A percentile compares a stretch with the other conserved stretches of the same genome.
Evolutionary conservation across 2,797 vertebrate species (phyloP).

Genomic region (Pagetopsis macropterus): DNA sequence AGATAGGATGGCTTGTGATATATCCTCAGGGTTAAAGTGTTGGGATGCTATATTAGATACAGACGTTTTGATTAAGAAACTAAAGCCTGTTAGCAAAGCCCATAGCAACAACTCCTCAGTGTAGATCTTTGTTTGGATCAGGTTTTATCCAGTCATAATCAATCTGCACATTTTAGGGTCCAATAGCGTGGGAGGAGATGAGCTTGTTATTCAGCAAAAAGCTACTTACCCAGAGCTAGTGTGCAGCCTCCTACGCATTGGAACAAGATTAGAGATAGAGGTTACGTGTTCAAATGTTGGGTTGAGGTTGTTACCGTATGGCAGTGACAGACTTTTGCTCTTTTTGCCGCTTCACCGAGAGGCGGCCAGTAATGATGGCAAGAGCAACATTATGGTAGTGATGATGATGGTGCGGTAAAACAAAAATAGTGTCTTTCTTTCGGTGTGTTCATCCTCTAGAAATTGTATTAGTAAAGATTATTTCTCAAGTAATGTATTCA

Average conservation of each 20-base stretch:
- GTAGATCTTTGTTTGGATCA: constrained; percentile 41
- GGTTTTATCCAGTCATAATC: constrained; percentile 42
- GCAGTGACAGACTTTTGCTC: neutral
- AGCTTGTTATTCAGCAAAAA: constrained; percentile 66
- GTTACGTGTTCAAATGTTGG: constrained; percentile 45
- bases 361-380: constrained; percentile 16
- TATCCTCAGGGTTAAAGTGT: constrained; percentile 4
- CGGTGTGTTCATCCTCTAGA: neutral
- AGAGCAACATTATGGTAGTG: constrained; percentile 19
- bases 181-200: constrained; percentile 61
- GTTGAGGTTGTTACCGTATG: constrained; percentile 34
- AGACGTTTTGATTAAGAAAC: constrained; percentile 35
- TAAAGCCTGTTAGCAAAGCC: constrained; percentile 20
- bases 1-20: constrained; percentile 15
- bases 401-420: neutral
- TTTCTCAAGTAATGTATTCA: no score
- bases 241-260: constrained; percentile 61
- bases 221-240: constrained; percentile 32
- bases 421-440: neutral
- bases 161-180: constrained; percentile 39
- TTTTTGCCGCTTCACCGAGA: neutral
- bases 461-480: neutral
- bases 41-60: constrained; percentile 16
- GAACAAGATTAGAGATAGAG: constrained; percentile 55
- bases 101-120: constrained; percentile 43